These are phyloP conservation scores for Phenganax stokvisi DNA, from an alignment of 92 coral and sea anemone genomes.

Conservation along the genomic window DNA sequence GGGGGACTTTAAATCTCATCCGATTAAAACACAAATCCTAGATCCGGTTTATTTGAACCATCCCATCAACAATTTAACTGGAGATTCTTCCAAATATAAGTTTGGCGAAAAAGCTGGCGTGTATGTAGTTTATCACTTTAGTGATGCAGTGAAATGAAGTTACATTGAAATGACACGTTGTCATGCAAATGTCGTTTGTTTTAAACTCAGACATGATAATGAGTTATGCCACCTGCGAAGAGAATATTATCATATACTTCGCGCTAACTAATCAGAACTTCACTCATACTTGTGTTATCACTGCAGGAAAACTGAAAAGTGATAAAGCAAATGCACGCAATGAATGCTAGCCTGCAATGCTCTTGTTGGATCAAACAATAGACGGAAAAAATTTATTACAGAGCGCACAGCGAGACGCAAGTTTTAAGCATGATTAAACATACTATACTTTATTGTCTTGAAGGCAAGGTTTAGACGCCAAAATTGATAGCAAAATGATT, in stretches of 20 bases:
- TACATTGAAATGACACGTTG: not conserved
- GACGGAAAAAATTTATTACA: not conserved
- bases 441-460: no score
- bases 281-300: not conserved
- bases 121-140: not conserved
- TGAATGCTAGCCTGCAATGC: not conserved
- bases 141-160: not conserved
- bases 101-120: no score
- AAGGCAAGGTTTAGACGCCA: no score
- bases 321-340: not conserved
- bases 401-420: not conserved
- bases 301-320: not conserved
- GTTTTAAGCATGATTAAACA: not conserved
- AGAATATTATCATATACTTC: not conserved
- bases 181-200: not conserved
- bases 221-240: not conserved
- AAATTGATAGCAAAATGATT: no score
- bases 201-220: conserved; percentile 13
- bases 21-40: no score
- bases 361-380: not conserved
- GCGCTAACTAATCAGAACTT: conserved; percentile 10
- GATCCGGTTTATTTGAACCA: no score
- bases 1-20: no score
- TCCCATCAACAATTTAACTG: no score
- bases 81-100: no score